phyloP scores from a whole-genome alignment of 2,113 vertebrate species.

The Platysternon megacephalum region DNA sequence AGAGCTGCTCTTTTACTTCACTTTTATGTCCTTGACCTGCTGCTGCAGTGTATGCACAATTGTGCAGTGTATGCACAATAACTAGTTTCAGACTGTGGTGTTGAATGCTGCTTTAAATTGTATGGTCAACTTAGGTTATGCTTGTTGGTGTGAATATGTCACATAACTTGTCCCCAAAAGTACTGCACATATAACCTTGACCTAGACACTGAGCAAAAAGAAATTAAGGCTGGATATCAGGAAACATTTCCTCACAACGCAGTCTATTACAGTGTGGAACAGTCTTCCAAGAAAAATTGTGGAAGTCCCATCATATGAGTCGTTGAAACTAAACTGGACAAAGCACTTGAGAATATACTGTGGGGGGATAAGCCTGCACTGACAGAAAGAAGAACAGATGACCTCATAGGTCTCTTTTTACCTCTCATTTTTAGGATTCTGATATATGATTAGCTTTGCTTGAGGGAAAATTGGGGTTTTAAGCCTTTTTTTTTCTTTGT shows the following conservation, averaged over 20 bases:
- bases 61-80: not conserved
- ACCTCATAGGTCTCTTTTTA: not conserved
- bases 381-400: not conserved
- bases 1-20: not conserved
- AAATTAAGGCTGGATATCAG: not conserved
- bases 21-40: not conserved
- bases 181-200: not conserved
- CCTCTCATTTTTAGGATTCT: not conserved
- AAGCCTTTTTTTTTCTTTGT: not conserved
- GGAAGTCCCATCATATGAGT: fast-evolving
- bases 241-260: not conserved
- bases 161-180: not conserved
- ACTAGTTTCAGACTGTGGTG: not conserved
- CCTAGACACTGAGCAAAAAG: not conserved
- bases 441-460: not conserved
- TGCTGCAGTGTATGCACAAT: not conserved
- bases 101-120: not conserved
- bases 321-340: not conserved
- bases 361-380: fast-evolving
- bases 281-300: not conserved
- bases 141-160: not conserved
- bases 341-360: not conserved
- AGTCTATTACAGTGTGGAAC: not conserved
- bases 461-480: not conserved
- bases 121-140: not conserved